Base-by-base conservation (phyloP, 2,797 vertebrate genomes). In the Xerus rutilus region DNA sequence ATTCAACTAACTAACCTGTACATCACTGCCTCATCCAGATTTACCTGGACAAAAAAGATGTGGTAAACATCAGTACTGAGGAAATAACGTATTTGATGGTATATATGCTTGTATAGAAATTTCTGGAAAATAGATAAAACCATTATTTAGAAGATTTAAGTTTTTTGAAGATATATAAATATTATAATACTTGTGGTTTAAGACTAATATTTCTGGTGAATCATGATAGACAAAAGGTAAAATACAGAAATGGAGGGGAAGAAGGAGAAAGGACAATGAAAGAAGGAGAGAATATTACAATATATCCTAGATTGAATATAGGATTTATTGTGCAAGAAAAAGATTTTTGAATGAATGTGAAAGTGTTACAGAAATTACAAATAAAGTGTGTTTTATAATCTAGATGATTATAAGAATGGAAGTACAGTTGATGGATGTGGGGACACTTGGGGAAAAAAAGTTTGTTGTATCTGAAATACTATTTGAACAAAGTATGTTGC, bases 401-500 rank as follows among this genome's bases (percentile, higher is more conserved):
- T 52, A 2, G 2, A 14, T 77, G 47, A 73, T 67, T 77, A 62
- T 77, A 62, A 84, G 62, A 81, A 32, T 35, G 18, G 15, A 15
- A 35, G 5, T 84, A 32, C 7, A 43, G 59, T 28, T 73, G 73
- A 91, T 20, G 59, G 7, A 65, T 74, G 21, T 23, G 81, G 6
- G 54, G 12, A n/a, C 20, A 62, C 39, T 73, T 67, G 77, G 59
- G 23, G 72, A 83, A 81, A 21, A 89, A 62, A 84, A 67, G 77
- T 90, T 85, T 76, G 0, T 67, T 72, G 49, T 14, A 47, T 76
- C 1, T 77, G 47, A 91, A 88, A 64, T n/a, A 72, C 13, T 73
- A 23, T 91, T 85, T 88, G 64, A 93, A 90, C 69, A 88, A 88
- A 95, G 57, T 28, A 65, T 92, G 47, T 52, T 85, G 74, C 86